A percentile compares a stretch with the other conserved stretches of the same genome.
Conservation (phyloP, 2,113 vertebrate species). For the Melanotaenia duboulayi region DNA sequence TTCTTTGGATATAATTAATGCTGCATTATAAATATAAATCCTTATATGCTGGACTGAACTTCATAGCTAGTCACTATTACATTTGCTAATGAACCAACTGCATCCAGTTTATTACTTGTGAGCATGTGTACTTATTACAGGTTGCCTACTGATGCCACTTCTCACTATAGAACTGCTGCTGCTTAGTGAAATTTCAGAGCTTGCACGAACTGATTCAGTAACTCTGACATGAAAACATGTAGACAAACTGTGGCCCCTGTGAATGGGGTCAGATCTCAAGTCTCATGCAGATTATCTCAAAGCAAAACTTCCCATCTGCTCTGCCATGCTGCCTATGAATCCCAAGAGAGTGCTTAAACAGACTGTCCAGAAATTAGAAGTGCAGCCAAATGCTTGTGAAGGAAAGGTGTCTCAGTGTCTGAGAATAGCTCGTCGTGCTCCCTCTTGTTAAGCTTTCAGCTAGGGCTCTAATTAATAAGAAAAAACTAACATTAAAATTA, state of each 20-base stretch:
- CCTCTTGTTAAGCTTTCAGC: not conserved
- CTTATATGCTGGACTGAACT: not conserved
- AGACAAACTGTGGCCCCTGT: slow-evolving; percentile 58
- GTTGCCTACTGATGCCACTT: not conserved
- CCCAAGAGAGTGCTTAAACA: slow-evolving; percentile 73
- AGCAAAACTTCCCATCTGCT: slow-evolving; percentile 74
- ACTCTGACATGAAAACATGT: slow-evolving; percentile 61
- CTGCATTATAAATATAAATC: not conserved
- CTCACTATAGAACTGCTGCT: not conserved
- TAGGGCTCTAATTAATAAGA: too few species aligned
- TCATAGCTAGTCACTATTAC: not conserved
- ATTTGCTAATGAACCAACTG: not conserved
- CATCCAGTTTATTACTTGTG: slow-evolving; percentile 12
- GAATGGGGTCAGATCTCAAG: slow-evolving; percentile 63
- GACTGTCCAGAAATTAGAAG: slow-evolving; percentile 69
- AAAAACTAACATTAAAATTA: too few species aligned
- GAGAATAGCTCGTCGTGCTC: not conserved
- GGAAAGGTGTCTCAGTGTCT: slow-evolving; percentile 18
- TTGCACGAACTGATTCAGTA: slow-evolving; percentile 17
- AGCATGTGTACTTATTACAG: not conserved
- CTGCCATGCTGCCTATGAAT: slow-evolving; percentile 30
- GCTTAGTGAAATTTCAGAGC: slow-evolving; percentile 29
- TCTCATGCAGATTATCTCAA: slow-evolving; percentile 61
- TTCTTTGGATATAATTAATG: too few species aligned
- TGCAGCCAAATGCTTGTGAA: slow-evolving; percentile 39